Conservation (phyloP, 2,113 vertebrate genomes). For the Cottus gobio region DNA sequence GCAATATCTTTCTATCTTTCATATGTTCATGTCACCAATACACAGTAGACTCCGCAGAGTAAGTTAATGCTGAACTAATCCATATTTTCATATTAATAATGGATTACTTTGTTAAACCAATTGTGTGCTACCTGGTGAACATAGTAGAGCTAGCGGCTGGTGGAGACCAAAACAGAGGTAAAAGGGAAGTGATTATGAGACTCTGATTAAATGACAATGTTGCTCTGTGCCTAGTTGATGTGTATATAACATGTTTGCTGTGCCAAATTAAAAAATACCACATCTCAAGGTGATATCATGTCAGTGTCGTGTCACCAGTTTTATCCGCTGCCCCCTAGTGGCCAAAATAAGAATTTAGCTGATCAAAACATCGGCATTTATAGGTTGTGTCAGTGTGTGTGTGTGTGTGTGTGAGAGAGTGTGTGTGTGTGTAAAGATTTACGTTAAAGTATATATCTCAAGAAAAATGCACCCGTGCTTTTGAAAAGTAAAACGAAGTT, state of each 20-base stretch:
- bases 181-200: not conserved
- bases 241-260: not conserved
- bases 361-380: not conserved
- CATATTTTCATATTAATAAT: not conserved
- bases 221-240: not conserved
- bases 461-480: not conserved
- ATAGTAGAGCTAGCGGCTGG: not conserved
- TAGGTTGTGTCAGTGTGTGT: not conserved
- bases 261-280: not conserved
- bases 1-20: not conserved
- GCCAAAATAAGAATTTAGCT: not conserved
- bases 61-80: not conserved
- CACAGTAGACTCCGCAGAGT: not conserved
- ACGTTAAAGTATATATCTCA: not conserved
- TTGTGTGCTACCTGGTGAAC: not conserved
- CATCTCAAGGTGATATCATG: not conserved
- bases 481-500: not conserved
- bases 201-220: not conserved
- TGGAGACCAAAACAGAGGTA: not conserved
- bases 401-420: not conserved
- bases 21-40: not conserved
- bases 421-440: not conserved
- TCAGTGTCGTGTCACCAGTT: not conserved
- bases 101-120: not conserved
- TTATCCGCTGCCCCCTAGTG: not conserved